phyloP scores from a whole-genome alignment of 2,113 vertebrate genomes.

The Passerina amoena region DNA sequence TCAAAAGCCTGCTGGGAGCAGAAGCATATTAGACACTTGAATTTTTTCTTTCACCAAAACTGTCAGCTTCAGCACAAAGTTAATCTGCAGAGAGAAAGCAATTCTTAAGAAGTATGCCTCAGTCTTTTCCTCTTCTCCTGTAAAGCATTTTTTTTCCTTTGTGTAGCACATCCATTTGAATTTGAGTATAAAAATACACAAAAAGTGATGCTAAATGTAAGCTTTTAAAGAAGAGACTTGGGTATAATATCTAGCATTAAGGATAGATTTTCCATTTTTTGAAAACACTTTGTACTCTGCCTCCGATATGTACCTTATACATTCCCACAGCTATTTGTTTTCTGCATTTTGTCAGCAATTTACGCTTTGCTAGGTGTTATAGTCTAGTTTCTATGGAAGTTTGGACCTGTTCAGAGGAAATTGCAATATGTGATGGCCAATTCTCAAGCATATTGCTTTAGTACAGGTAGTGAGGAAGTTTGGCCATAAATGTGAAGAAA shows the following conservation, averaged over 20 bases:
- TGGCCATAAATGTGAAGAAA: neutral
- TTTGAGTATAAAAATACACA: neutral
- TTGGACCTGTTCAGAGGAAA: neutral
- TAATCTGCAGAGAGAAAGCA: neutral
- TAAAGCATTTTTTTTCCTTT: neutral
- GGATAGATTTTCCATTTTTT: neutral
- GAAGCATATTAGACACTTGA: neutral
- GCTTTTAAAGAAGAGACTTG: neutral
- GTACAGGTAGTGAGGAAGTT: neutral
- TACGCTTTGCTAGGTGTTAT: neutral
- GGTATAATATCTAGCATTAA: neutral
- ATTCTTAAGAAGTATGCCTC: neutral
- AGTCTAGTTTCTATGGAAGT: neutral
- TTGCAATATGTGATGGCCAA: neutral
- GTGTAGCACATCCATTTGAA: neutral
- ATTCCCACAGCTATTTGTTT: neutral
- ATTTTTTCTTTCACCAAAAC: neutral
- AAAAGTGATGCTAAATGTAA: neutral
- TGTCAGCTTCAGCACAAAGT: neutral
- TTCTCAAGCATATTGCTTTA: neutral
- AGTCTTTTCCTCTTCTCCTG: neutral
- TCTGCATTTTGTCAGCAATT: neutral
- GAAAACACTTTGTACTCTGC: neutral
- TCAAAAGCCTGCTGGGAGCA: neutral
- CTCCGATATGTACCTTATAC: neutral